phyloP scores from a whole-genome alignment of 2,888 invertebrate species.

The Melanargia galathea region DNA sequence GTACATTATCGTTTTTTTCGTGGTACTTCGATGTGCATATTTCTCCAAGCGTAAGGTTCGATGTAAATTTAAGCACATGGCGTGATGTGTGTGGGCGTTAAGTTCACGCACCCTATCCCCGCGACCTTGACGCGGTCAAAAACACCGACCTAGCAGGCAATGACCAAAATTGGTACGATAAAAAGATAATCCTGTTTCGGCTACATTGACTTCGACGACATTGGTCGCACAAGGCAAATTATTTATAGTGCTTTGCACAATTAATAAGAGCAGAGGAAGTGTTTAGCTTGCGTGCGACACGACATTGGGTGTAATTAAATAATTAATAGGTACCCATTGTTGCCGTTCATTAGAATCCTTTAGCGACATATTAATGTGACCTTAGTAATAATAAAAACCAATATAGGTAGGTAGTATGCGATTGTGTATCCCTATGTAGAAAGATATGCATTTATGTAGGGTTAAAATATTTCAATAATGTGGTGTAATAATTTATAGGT shows the following conservation, averaged over 20 bases:
- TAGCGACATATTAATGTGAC: slow-evolving; percentile 19
- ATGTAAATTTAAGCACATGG: slow-evolving; percentile 27
- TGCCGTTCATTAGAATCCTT: slow-evolving; percentile 28
- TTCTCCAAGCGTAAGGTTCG: slow-evolving; percentile 21
- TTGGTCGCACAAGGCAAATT: slow-evolving; percentile 67
- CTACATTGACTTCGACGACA: slow-evolving; percentile 60
- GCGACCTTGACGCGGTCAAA: slow-evolving; percentile 75
- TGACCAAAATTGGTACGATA: slow-evolving; percentile 59
- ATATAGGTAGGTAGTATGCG: slow-evolving; percentile 5
- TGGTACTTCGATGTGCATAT: slow-evolving; percentile 39
- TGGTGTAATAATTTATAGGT: neutral
- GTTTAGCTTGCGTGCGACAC: slow-evolving; percentile 68
- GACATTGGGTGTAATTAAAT: slow-evolving; percentile 56
- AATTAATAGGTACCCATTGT: slow-evolving; percentile 38
- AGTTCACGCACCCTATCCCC: slow-evolving; percentile 69
- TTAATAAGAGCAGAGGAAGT: slow-evolving; percentile 71
- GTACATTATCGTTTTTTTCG: slow-evolving; percentile 54
- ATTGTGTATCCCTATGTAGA: neutral
- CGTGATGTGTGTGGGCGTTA: slow-evolving; percentile 48
- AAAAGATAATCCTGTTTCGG: slow-evolving; percentile 58
- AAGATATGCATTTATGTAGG: slow-evolving; percentile 1
- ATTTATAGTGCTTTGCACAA: slow-evolving; percentile 71
- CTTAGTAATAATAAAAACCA: too few species aligned
- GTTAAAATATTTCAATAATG: slow-evolving; percentile 14
- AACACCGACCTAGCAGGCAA: slow-evolving; percentile 64